Base-by-base conservation (phyloP, 2,113 vertebrate genomes). In the Epinephelus fuscoguttatus region DNA sequence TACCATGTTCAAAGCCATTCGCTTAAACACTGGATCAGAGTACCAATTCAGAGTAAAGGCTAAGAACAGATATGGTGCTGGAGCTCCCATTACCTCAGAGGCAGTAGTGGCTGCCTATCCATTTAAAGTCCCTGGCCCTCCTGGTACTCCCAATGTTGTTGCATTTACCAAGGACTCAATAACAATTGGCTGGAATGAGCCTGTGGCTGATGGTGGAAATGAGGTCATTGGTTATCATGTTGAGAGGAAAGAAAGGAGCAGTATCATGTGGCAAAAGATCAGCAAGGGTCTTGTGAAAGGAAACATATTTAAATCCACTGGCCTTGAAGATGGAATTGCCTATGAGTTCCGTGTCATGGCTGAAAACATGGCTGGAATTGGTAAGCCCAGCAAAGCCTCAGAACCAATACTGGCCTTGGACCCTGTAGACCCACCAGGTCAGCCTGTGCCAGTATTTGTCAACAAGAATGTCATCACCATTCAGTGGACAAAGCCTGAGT, bases 11-110 rank as follows among this genome's bases (percentile, higher is more conserved):
- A 99, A 99, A 96, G 98, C 97, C 47, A 92, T 94, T 86, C 97
- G 86, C 75, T 96, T 99, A 67, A 98, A 89, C n/a, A 99, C 97
- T 56, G 97, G 98, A 75, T 91, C 96, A 47, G 97, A 99, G 60
- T 99, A 99, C 88, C 98, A 99, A 66, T 99, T 99, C 93, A 97
- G 98, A 33, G 95, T 99, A 61, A 99, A 96, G 94, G 98, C 98
- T 85, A 98, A 99, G 90, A 99, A 99, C 78, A 96, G 98, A 92
- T 99, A 99, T 25, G 98, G 98, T 86, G 93, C 91, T 87, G 98
- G 98, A 67, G 97, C 97, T 75, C 93, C 96, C 79, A 97, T 99
- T 77, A 97, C 90, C 56, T 99, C 98, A 89, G 95, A 96, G 49
- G 76, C 97, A 86, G 84, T 99, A 25, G 93, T 98, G 89, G 98